Conservation (phyloP, 2,113 vertebrate species). For the Turdus rufiventris region DNA sequence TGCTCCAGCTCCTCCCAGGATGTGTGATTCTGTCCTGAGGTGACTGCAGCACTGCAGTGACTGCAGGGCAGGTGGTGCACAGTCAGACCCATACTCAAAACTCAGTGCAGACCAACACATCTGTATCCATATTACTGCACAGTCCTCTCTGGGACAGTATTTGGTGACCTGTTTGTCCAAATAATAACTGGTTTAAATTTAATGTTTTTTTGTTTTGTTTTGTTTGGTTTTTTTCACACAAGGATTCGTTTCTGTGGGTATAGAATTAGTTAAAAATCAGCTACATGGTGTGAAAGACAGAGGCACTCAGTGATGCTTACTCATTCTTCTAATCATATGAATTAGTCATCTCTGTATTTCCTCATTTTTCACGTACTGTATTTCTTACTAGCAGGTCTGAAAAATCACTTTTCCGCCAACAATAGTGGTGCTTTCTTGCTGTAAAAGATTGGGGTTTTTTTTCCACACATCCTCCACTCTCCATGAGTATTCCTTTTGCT, state of each 20-base stretch:
- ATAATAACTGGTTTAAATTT: not conserved
- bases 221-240: not conserved
- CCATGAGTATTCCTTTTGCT: not conserved
- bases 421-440: not conserved
- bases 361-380: not conserved
- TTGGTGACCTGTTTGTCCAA: not conserved
- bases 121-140: not conserved
- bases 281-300: not conserved
- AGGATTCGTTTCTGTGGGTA: not conserved
- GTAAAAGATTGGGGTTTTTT: not conserved
- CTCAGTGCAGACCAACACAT: not conserved
- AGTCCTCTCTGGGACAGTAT: not conserved
- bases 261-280: conserved; percentile 20
- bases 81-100: not conserved
- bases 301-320: not conserved
- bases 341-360: not conserved
- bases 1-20: not conserved
- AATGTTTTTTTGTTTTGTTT: not conserved
- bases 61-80: not conserved
- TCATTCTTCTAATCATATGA: not conserved
- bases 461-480: not conserved
- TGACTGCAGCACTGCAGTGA: not conserved
- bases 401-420: not conserved
- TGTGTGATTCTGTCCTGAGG: not conserved
- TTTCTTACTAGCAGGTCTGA: not conserved